Base-by-base conservation (phyloP, 1,140 invertebrate genomes). In the Xylocopa sonorina region DNA sequence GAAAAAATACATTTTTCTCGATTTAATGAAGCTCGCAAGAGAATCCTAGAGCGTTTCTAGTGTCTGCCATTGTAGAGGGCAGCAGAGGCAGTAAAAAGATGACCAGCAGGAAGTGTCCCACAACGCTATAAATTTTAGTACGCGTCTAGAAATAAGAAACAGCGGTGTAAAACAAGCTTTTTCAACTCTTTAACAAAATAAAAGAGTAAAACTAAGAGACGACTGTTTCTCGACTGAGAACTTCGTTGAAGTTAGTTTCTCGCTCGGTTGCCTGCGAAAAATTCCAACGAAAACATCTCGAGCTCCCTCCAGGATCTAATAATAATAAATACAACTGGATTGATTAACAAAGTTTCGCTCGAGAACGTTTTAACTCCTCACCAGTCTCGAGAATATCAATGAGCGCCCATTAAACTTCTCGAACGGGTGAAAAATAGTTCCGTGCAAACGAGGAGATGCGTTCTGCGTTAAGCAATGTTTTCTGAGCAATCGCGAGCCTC, bases 1-100 rank as follows among this genome's bases (percentile, higher is more conserved):
- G 32, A 78, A 78, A 78, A 57, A 62, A 78, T 60, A 66, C 55
- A 71, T 78, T 71, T 69, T 62, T 78, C 75, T 71, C 53, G 75
- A 71, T 78, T 78, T 69, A 78, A 78, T 78, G 71, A 43, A 50
- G 53, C 21, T 3, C 5, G 27, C 14, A 18, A 3, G 38, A 14
- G 75, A 29, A 18, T 43, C 18, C 34, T 53, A 21, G 43, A 14
- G 21, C 24, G 32, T n/a, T n/a, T n/a, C n/a, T n/a, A n/a, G n/a
- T n/a, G n/a, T n/a, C n/a, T n/a, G n/a, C n/a, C n/a, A n/a, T n/a
- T n/a, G n/a, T n/a, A n/a, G n/a, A n/a, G n/a, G n/a, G n/a, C n/a
- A n/a, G n/a, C n/a, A n/a, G n/a, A n/a, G n/a, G n/a, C n/a, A n/a
- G n/a, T n/a, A n/a, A n/a, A n/a, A n/a, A n/a, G n/a, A n/a, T n/a